Base-by-base conservation (phyloP, 2,113 vertebrate genomes). In the Pituophis catenifer region DNA sequence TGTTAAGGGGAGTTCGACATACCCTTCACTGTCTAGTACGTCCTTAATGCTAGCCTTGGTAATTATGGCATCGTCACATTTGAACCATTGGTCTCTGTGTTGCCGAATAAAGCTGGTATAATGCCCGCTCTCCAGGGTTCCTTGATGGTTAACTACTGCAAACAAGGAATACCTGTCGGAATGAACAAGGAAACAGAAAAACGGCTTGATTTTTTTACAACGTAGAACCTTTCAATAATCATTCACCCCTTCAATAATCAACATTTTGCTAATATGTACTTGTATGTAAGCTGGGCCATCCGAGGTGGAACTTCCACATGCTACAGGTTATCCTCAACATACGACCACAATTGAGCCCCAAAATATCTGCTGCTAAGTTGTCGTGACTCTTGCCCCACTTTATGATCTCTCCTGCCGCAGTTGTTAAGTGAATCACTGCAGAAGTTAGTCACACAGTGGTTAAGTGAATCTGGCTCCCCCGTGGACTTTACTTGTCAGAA, bases 81-180 rank as follows among this genome's bases (percentile, higher is more conserved):
- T 99, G 98, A 99, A 99, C 99, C 99, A 99, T 98, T 99, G 99
- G 98, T 99, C 99, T 97, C 99, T 99, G 98, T 99, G 99, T 98
- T 99, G 99, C 93, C 99, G 97, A 97, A 99, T 99, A 97, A 99
- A 99, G 97, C 99, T 99, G 97, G 99, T 99, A 95, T 99, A 99
- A 97, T 99, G 99, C 95, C 99, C 99, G 0, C 99, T 99, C 97
- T 99, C 99, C 98, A 99, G 98, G 93, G 99, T 99, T 97, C 99
- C 99, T 97, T 99, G 99, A 97, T 99, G 99, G 98, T 99, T 99
- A 95, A 99, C 99, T 92, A 99, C 99, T 24, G 99, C 99, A 97
- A 99, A 99, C 97, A 99, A 98, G 96, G 99, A 99, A 98, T 99
- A 99, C 98, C 99, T 99, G 96, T 89, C 0, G 0, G 13, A 86